Conservation (phyloP, 2,888 invertebrate genomes). For the Drymonia ruficornis region DNA sequence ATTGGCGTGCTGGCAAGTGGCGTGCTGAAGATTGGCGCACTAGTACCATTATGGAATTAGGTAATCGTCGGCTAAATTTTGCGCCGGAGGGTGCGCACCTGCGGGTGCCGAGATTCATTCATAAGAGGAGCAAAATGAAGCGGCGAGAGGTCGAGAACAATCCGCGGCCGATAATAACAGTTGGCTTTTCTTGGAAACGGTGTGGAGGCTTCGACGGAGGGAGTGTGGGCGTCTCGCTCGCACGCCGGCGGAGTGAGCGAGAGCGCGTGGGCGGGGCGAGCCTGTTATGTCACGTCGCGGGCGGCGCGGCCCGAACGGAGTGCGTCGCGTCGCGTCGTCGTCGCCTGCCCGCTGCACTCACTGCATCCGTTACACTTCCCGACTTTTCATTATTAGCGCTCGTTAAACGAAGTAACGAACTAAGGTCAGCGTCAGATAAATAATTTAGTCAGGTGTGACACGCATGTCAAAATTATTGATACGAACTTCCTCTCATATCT, state of each 20-base stretch:
- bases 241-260: slow-evolving; percentile 61
- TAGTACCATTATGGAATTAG: slow-evolving; percentile 64
- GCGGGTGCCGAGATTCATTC: slow-evolving; percentile 77
- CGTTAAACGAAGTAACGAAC: slow-evolving; percentile 55
- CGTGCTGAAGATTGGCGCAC: slow-evolving; percentile 76
- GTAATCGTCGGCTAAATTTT: slow-evolving; percentile 71
- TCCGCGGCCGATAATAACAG: slow-evolving; percentile 79
- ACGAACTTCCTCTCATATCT: neutral
- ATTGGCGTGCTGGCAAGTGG: slow-evolving; percentile 70
- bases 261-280: slow-evolving; percentile 75
- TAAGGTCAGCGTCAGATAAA: slow-evolving; percentile 56
- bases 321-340: slow-evolving; percentile 40
- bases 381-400: slow-evolving; percentile 66
- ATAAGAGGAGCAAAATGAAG: slow-evolving; percentile 68
- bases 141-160: slow-evolving; percentile 75
- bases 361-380: slow-evolving; percentile 63
- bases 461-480: slow-evolving; percentile 12
- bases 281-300: slow-evolving; percentile 72
- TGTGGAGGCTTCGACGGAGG: slow-evolving; percentile 77
- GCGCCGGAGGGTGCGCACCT: slow-evolving; percentile 76
- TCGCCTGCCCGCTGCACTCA: slow-evolving; percentile 56
- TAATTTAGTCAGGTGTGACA: slow-evolving; percentile 40
- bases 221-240: slow-evolving; percentile 63
- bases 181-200: slow-evolving; percentile 81
- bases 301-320: slow-evolving; percentile 58